Conservation (phyloP, 2,888 invertebrate species). For the Papilio demoleus region DNA sequence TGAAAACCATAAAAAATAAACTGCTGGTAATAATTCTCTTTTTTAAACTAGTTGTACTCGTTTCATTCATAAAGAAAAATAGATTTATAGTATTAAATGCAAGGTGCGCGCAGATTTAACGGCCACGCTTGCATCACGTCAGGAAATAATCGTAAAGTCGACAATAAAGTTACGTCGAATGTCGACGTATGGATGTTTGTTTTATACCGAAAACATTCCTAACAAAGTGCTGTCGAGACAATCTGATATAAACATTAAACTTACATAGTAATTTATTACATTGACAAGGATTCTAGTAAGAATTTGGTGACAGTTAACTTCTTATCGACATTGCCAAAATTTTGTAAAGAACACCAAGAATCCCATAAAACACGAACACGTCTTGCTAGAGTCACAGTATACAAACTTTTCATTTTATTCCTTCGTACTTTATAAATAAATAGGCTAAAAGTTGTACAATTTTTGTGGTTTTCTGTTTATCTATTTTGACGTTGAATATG, state of each 20-base stretch:
- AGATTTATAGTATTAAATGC: constrained; percentile 18
- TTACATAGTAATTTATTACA: no score
- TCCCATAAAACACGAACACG: no score
- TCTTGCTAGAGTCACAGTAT: no score
- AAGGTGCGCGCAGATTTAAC: constrained; percentile 30
- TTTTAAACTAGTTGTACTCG: background rate
- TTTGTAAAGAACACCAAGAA: no score
- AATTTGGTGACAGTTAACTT: no score
- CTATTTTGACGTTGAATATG: no score
- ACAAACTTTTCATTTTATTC: no score
- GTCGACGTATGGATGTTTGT: constrained; percentile 50
- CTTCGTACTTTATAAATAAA: no score
- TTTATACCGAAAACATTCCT: constrained; percentile 40
- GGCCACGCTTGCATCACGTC: constrained; percentile 45
- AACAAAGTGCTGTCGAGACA: background rate
- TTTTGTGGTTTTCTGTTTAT: no score
- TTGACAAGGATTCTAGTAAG: no score
- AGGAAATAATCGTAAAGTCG: constrained; percentile 55
- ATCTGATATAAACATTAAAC: constrained; percentile 3
- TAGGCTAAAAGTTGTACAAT: no score
- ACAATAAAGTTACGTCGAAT: constrained; percentile 60
- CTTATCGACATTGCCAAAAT: no score
- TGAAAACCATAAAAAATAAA: background rate
- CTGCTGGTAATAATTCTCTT: background rate
- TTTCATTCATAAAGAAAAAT: constrained; percentile 10